phyloP scores from a whole-genome alignment of 2,888 invertebrate species.

The Mayetiola destructor region DNA sequence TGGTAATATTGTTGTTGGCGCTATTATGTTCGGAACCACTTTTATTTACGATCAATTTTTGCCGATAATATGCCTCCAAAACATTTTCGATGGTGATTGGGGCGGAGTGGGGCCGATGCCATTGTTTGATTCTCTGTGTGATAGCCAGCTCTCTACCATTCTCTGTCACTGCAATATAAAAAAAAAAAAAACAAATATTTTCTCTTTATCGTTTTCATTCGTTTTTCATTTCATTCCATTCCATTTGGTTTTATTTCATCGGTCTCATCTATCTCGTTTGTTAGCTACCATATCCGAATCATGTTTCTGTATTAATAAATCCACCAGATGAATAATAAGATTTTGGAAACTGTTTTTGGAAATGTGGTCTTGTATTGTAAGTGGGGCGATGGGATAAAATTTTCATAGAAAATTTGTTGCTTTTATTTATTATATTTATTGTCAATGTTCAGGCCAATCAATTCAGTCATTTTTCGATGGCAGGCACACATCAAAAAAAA shows the following conservation, averaged over 20 bases:
- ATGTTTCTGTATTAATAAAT: not conserved
- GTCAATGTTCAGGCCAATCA: too few relatives aligned
- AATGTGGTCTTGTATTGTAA: slow-evolving; percentile 3
- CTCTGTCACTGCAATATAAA: too few relatives aligned
- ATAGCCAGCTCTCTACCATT: not conserved
- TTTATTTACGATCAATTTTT: slow-evolving; percentile 8
- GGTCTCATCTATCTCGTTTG: not conserved
- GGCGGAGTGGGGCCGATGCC: too few relatives aligned
- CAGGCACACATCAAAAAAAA: too few relatives aligned
- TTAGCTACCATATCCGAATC: not conserved
- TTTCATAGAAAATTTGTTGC: slow-evolving; percentile 10
- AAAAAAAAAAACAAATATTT: too few relatives aligned
- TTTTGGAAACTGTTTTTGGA: too few relatives aligned
- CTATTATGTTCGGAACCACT: not conserved
- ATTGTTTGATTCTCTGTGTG: too few relatives aligned
- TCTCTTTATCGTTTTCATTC: not conserved
- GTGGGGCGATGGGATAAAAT: not conserved
- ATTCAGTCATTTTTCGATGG: too few relatives aligned
- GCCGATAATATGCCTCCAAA: slow-evolving; percentile 3
- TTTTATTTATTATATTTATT: slow-evolving; percentile 6
- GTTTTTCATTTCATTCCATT: not conserved
- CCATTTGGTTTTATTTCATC: not conserved
- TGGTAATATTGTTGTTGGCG: too few relatives aligned
- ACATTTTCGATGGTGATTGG: not conserved
- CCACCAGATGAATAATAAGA: too few relatives aligned